Percentiles rank a stretch among this genome's conserved stretches.
These are phyloP conservation scores for Tribolium madens DNA, from an alignment of 1,140 invertebrate genomes.

Conservation along the genomic window DNA sequence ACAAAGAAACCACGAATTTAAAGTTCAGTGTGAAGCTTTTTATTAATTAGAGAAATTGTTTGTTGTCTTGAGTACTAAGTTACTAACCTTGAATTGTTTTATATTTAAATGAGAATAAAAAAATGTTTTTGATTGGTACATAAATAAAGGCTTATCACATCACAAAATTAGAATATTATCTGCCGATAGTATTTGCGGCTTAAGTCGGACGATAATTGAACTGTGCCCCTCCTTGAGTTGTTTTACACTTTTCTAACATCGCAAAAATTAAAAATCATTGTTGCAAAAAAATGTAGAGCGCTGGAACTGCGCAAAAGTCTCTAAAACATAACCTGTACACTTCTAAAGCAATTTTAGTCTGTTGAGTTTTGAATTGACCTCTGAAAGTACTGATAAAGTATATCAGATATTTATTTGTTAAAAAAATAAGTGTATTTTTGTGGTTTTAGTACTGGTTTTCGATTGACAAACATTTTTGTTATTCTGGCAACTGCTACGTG, in stretches of 20 bases:
- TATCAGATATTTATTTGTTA: constrained; percentile 19
- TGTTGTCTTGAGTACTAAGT: too few species aligned
- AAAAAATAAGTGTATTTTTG: constrained; percentile 20
- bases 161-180: too few species aligned
- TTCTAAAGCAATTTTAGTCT: not conserved
- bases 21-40: not conserved
- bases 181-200: too few species aligned
- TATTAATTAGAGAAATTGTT: not conserved
- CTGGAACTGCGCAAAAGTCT: not conserved
- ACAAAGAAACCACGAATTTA: not conserved
- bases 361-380: not conserved
- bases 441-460: not conserved
- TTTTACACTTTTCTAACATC: too few species aligned
- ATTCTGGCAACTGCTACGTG: constrained; percentile 43
- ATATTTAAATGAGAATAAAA: too few species aligned
- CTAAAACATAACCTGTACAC: constrained; percentile 8
- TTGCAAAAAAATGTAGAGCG: too few species aligned
- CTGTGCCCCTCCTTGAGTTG: too few species aligned
- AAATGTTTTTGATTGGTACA: not conserved
- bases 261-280: too few species aligned
- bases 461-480: constrained; percentile 6
- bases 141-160: not conserved
- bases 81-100: too few species aligned
- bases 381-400: not conserved
- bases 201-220: too few species aligned